A percentile compares a stretch with the other conserved stretches of the same genome.
These are phyloP conservation scores for Capreolus pygargus DNA, from an alignment of 2,113 vertebrate genomes.

Conservation along the genomic window DNA sequence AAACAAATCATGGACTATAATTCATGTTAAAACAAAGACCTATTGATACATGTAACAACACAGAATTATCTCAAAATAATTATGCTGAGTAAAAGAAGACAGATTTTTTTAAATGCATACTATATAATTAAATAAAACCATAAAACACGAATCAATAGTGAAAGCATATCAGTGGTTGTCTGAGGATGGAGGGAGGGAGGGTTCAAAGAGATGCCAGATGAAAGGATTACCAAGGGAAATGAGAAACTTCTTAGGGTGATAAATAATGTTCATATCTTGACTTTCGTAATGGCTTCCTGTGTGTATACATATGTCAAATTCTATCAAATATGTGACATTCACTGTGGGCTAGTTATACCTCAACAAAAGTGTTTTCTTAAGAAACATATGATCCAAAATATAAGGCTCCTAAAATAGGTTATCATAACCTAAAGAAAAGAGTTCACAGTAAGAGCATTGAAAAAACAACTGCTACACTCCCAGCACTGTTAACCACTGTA, in stretches of 20 bases:
- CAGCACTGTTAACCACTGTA: background rate
- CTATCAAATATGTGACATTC: background rate
- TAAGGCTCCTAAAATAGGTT: background rate
- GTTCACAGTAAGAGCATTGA: background rate
- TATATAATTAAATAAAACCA: background rate
- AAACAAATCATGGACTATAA: background rate
- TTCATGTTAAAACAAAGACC: background rate
- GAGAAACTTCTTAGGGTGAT: background rate
- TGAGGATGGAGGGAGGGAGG: background rate
- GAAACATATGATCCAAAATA: background rate
- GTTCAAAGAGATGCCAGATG: background rate
- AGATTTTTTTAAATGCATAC: background rate
- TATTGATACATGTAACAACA: background rate
- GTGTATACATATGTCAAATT: background rate
- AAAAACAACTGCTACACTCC: background rate
- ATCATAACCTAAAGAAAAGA: background rate
- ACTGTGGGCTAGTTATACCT: background rate
- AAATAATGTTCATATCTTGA: background rate
- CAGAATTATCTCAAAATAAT: background rate
- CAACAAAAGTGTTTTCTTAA: background rate
- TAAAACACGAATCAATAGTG: background rate
- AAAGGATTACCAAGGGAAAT: background rate
- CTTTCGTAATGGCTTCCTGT: background rate
- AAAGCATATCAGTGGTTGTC: background rate
- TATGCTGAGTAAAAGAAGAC: background rate